Base-by-base conservation (phyloP, 2,797 vertebrate genomes). In the Odontamblyopus rebecca region DNA sequence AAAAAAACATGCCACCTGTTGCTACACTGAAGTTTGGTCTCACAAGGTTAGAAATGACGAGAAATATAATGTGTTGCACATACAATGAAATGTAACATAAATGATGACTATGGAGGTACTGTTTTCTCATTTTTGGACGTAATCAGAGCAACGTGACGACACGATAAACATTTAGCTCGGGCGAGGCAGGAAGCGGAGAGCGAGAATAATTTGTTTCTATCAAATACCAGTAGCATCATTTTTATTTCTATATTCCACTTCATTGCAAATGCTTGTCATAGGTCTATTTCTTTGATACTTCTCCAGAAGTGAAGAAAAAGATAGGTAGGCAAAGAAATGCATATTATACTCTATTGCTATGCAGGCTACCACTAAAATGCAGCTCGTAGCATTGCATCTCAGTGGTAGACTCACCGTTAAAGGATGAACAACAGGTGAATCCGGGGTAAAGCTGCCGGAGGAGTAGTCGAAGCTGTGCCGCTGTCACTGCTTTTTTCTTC, bases 21-120 rank as follows among this genome's bases (percentile, higher is more conserved):
- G 92, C 91, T 90, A 89, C 89, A 84, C 76, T 77, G 75, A 92
- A 93, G 86, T 93, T 93, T 92, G 77, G 82, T 85, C 86, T 88
- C 79, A 74, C 50, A 73, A 84, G 81, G 69, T 60, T 75, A 64
- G 32, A 78, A 76, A 80, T 73, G 71, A 53, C 56, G 57, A 67
- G 68, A 78, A 50, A 66, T 51, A 59, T 5, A 9, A 70, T 76
- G 23, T 68, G 19, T 38, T 48, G 62, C 68, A 59, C 63, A 16
- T 60, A 71, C 69, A 59, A 30, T 70, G 18, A 57, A 70, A 68
- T 12, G 23, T 70, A 44, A 30, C 60, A 65, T 29, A 69, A 29
- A 72, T 75, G 51, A 66, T 76, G 41, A 66, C 18, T 71, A 60
- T 65, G 74, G 74, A 78, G 44, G 60, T 77, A 19, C 53, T 19